Base-by-base conservation (phyloP, 2,797 vertebrate genomes). In the Peromyscus eremicus region DNA sequence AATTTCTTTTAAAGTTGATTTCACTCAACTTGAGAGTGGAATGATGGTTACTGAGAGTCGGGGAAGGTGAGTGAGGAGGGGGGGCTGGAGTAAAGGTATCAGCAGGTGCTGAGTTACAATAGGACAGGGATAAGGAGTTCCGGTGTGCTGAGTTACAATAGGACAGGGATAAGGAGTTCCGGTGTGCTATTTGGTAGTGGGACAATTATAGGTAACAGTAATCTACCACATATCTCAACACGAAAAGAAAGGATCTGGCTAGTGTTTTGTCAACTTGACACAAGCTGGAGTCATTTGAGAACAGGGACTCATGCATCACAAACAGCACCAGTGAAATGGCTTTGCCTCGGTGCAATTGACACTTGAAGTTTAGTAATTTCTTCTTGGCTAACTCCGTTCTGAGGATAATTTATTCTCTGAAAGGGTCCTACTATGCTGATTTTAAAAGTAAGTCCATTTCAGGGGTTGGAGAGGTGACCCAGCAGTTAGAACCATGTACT, bases 391-490 rank as follows among this genome's bases (percentile, higher is more conserved):
- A 62, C 3, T 90, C 60, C 57, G 71, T 88, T 75, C 64, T 85
- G 32, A 79, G 60, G 55, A 60, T 10, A 80, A 0, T 68, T 5
- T 68, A 16, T 73, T 68, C 27, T 70, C n/a, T 46, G 19, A 88
- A 88, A 85, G 21, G 87, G 32, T 76, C 90, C 82, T 73, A 40
- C 17, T n/a, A 40, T 34, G 49, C 62, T 94, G 55, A 43, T 94
- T 95, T 94, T 19, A 81, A 88, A 92, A 46, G 19, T n/a, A 29
- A 79, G 34, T 57, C 16, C 23, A 55, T 81, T 82, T 60, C 86
- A 55, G 32, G 32, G 32, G 32, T 21, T n/a, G 49, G 49, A n/a
- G 77, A 80, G 49, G 55, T 80, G 77, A 32, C 49, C 49, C 5
- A 52, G 32, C 32, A 55, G 32, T 55, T 32, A 55, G 55, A 55